Evolutionary conservation across 2,113 vertebrate genomes (phyloP).

Genomic region (Laticauda colubrina): DNA sequence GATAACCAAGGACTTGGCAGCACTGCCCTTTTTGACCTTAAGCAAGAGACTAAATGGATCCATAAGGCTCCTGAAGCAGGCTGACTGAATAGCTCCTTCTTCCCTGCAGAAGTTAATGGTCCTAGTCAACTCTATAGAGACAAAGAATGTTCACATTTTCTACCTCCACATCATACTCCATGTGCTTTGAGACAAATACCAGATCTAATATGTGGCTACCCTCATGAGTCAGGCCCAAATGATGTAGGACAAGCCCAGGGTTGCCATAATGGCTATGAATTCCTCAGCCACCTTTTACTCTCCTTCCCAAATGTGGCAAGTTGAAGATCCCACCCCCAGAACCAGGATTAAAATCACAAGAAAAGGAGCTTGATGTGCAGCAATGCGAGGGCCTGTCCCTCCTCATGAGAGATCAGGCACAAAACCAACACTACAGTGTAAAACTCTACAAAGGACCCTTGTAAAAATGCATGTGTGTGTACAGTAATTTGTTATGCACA

Average conservation of each 20-base stretch:
- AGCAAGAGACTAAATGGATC: background rate
- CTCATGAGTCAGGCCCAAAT: background rate
- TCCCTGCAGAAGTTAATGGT: background rate
- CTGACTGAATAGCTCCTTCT: background rate
- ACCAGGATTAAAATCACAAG: background rate
- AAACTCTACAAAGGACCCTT: background rate
- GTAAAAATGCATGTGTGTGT: background rate
- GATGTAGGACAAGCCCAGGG: background rate
- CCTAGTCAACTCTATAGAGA: background rate
- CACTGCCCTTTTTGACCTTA: background rate
- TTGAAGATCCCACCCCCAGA: background rate
- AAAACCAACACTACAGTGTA: background rate
- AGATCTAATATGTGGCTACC: background rate
- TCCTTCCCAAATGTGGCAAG: background rate
- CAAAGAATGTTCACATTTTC: background rate
- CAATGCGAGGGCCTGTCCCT: background rate
- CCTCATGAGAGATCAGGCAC: background rate
- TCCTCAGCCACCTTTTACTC: background rate
- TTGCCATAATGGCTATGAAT: background rate
- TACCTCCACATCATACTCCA: background rate
- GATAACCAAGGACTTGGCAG: background rate
- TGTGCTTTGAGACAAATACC: background rate
- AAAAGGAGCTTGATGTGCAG: background rate
- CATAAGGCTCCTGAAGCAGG: background rate
- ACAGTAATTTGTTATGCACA: background rate